Base-by-base conservation (phyloP, 2,113 vertebrate genomes). In the Amazona vittata region DNA sequence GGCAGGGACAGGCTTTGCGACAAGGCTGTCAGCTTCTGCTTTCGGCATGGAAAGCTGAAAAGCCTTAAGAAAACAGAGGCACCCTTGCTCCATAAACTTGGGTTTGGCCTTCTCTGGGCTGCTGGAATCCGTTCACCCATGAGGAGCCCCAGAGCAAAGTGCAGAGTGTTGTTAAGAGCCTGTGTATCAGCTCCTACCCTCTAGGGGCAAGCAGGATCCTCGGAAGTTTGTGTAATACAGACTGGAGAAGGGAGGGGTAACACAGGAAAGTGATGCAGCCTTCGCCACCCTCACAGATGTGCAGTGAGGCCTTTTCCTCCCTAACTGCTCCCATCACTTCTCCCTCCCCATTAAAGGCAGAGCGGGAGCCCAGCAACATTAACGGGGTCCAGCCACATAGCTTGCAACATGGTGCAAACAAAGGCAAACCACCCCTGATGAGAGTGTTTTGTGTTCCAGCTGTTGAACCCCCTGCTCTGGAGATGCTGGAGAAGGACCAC, bases 401-500 rank as follows among this genome's bases (percentile, higher is more conserved):
- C 24, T 55, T 76, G 55, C 26, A 64, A 68, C 3, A 7, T 12
- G 24, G 14, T 49, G 49, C 46, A 71, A 70, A 43, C 60, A 65
- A 62, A 73, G 43, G 35, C 43, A 52, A 82, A 26, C 5, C 68
- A 78, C 65, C 46, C 35, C 43, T 78, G 91, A 52, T 89, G 70
- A 95, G 64, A 47, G 67, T 2, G 0, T 81, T 95, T 86, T 93
- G 33, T 89, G 63, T 96, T 97, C 31, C 90, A 98, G 98, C 96
- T 74, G 85, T 97, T 43, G 95, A 96, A 63, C 81, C 96, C 0
- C 97, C 97, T 3, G 92, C 68, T 49, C 80, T 98, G 96, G 97
- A 98, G 74, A 74, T 89, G 50, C 74, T 98, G 89, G 98, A 97
- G 98, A 99, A 98, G 96, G 99, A 98, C 95, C 98, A 93, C 4